Evolutionary conservation across 2,113 vertebrate species (phyloP).

Genomic region (Phylloscopus trochilus): DNA sequence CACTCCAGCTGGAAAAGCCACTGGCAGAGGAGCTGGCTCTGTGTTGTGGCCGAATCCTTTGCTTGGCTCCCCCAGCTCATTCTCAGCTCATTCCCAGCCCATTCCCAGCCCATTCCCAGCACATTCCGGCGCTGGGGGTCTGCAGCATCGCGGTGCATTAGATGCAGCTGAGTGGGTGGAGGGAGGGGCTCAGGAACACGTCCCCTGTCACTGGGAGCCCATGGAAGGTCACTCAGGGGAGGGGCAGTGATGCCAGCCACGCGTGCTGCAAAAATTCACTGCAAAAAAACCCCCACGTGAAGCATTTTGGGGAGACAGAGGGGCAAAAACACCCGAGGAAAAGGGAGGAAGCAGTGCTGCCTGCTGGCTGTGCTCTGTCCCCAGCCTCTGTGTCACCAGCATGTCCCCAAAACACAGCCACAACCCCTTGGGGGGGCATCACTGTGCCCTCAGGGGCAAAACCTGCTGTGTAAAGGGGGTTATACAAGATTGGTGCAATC

Average conservation of each 20-base stretch:
- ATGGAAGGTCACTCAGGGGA: neutral
- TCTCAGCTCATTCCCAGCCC: neutral
- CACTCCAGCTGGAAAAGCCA: fast-evolving
- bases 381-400: neutral
- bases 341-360: neutral
- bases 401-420: neutral
- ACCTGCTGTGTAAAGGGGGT: neutral
- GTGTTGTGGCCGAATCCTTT: fast-evolving
- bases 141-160: conserved; percentile 82
- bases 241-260: fast-evolving
- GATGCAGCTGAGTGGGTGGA: conserved; percentile 80
- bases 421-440: fast-evolving
- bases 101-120: neutral
- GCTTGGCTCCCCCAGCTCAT: fast-evolving
- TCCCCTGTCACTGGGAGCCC: neutral
- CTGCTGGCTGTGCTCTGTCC: neutral
- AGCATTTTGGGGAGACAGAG: neutral
- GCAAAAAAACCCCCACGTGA: fast-evolving
- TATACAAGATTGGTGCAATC: fast-evolving
- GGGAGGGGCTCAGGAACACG: fast-evolving
- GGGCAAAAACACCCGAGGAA: neutral
- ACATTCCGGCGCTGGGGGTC: conserved; percentile 20
- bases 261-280: neutral
- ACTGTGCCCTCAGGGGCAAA: neutral
- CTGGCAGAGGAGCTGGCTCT: neutral